These are phyloP conservation scores for Ormyrus thymus DNA, from an alignment of 2,888 invertebrate species.

Conservation along the genomic window DNA sequence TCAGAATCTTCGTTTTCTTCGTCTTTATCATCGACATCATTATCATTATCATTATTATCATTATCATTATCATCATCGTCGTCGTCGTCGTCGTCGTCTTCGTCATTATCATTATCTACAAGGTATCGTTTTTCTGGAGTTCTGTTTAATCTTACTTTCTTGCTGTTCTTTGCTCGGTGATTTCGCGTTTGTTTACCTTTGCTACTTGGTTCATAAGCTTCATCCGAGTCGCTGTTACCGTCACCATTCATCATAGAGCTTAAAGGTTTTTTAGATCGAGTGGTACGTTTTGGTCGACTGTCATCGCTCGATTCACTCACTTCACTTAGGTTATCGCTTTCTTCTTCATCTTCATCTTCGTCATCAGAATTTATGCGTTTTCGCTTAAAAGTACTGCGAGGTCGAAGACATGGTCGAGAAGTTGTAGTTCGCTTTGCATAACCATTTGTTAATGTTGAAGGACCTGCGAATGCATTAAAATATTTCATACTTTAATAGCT, in stretches of 20 bases:
- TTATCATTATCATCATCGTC: conserved; percentile 63
- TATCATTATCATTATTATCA: conserved; percentile 60
- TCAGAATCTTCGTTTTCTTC: conserved; percentile 18
- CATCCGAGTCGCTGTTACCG: conserved; percentile 77
- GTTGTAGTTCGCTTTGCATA: conserved; percentile 63
- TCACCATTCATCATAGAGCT: conserved; percentile 63
- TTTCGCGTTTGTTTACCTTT: conserved; percentile 69
- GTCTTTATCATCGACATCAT: conserved; percentile 61
- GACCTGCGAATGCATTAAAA: conserved; percentile 62
- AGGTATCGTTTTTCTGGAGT: conserved; percentile 62
- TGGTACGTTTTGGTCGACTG: conserved; percentile 58
- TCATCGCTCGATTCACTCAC: conserved; percentile 59
- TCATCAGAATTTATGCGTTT: conserved; percentile 30
- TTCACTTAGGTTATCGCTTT: conserved; percentile 46
- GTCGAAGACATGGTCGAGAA: conserved; percentile 63
- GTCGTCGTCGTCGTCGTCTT: conserved; percentile 58
- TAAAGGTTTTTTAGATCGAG: conserved; percentile 56
- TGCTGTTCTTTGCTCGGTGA: conserved; percentile 67
- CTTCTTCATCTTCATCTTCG: conserved; percentile 24
- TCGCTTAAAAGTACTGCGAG: conserved; percentile 59
- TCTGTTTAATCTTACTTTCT: conserved; percentile 59
- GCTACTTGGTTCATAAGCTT: conserved; percentile 77
- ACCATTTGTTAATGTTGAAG: conserved; percentile 71
- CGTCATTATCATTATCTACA: conserved; percentile 62
- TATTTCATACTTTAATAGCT: too few relatives aligned